These are phyloP conservation scores for Diaphora mendica DNA, from an alignment of 2,888 invertebrate species.

Conservation along the genomic window DNA sequence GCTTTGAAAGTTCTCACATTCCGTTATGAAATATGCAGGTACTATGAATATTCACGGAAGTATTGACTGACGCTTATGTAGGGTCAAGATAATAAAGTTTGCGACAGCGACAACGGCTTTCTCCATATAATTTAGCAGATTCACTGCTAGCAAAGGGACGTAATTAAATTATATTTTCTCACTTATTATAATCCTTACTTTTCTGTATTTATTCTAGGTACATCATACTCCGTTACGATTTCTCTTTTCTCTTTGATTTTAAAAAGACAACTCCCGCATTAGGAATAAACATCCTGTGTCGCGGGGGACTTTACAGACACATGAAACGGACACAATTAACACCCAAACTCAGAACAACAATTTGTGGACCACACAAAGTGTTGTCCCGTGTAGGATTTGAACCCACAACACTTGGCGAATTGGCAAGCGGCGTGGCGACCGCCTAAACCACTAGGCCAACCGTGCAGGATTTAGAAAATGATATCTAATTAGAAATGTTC, in stretches of 20 bases:
- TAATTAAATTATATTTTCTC: not conserved
- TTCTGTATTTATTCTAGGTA: not conserved
- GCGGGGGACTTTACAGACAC: too few relatives aligned
- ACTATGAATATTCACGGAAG: constrained; percentile 32
- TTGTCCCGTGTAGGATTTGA: too few relatives aligned
- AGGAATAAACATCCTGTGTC: too few relatives aligned
- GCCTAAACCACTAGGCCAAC: too few relatives aligned
- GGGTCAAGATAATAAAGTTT: constrained; percentile 42
- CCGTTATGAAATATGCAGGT: constrained; percentile 16
- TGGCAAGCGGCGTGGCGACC: too few relatives aligned
- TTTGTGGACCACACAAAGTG: too few relatives aligned
- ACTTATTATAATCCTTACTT: not conserved
- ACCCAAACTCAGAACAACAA: too few relatives aligned
- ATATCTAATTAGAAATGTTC: not conserved
- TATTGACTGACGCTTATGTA: constrained; percentile 24
- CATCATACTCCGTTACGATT: not conserved
- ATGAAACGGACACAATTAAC: too few relatives aligned
- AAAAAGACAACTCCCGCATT: too few relatives aligned
- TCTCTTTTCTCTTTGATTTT: too few relatives aligned
- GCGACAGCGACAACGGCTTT: constrained; percentile 28
- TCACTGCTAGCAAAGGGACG: constrained; percentile 41
- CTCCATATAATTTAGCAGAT: constrained; percentile 32
- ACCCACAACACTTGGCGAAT: too few relatives aligned
- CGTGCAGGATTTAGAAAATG: too few relatives aligned
- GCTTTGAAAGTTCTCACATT: constrained; percentile 17